phyloP scores from a whole-genome alignment of 2,113 vertebrate genomes.

The Atrichornis clamosus region DNA sequence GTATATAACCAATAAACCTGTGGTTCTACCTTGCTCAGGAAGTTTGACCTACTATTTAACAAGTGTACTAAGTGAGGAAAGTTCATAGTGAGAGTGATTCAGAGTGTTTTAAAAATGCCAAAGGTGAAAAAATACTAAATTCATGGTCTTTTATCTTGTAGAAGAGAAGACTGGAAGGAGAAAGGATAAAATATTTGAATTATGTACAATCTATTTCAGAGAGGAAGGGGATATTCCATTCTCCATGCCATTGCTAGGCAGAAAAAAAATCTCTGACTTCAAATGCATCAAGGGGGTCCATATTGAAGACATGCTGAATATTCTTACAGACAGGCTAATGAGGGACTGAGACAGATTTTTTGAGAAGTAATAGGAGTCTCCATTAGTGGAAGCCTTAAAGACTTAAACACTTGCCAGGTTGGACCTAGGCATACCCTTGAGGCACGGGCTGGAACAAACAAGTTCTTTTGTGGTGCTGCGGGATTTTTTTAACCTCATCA shows the following conservation, averaged over 20 bases:
- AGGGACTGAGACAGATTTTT: neutral
- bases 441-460: neutral
- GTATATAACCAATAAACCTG: neutral
- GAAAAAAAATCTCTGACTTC: neutral
- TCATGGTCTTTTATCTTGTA: neutral
- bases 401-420: neutral
- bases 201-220: neutral
- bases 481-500: neutral
- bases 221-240: neutral
- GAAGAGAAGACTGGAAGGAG: neutral
- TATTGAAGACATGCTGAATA: neutral
- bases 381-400: neutral
- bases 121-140: neutral
- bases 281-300: neutral
- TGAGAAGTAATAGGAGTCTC: neutral
- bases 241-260: neutral
- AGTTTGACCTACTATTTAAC: neutral
- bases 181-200: neutral
- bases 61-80: neutral
- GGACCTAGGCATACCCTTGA: neutral
- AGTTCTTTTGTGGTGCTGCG: neutral
- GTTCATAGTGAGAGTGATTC: neutral
- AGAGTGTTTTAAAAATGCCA: neutral
- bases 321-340: neutral
- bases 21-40: neutral